Base-by-base conservation (phyloP, 2,888 invertebrate species). In the Melipona bicolor region DNA sequence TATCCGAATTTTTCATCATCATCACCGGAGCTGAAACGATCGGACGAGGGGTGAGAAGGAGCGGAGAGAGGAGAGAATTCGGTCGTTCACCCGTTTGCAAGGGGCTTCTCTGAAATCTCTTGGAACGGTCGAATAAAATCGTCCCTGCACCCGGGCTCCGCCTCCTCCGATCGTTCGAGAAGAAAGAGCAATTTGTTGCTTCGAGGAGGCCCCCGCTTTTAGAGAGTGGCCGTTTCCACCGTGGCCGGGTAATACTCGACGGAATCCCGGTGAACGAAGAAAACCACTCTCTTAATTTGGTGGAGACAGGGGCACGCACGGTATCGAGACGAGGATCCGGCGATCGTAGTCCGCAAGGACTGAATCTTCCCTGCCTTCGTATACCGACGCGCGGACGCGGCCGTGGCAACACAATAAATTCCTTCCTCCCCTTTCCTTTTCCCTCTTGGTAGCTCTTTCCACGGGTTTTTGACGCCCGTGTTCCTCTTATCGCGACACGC, bases 401-500 rank as follows among this genome's bases (percentile, higher is more conserved):
- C 36, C 65, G 52, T 68, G 81, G 76, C 87, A 83, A 77, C 79
- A 74, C 86, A 78, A 89, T 89, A 89, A 89, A 89, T 89, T 89
- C 87, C 84, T 81, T 77, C 85, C 87, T 83, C 82, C 85, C 9
- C 43, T 84, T 82, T 77, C 79, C 77, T 81, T 81, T 82, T 83
- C 78, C 80, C 65, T 3, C n/a, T n/a, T 87, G 89, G 89, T 88
- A 90, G 89, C 88, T 84, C 88, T 89, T 88, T 91, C 87, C 79
- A 85, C 77, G 85, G 89, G 89, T 88, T 89, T 89, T 92, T 91
- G 91, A 91, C 91, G 91, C 92, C 89, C 91, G 89, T 91, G 92
- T 92, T 90, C 85, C 86, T 81, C 89, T 92, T 92, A 90, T 92
- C 91, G 89, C 86, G 87, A 92, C 92, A 92, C 91, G 90, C 88